Base-by-base conservation (phyloP, 2,888 invertebrate species). In the Cheiracanthium punctorium region DNA sequence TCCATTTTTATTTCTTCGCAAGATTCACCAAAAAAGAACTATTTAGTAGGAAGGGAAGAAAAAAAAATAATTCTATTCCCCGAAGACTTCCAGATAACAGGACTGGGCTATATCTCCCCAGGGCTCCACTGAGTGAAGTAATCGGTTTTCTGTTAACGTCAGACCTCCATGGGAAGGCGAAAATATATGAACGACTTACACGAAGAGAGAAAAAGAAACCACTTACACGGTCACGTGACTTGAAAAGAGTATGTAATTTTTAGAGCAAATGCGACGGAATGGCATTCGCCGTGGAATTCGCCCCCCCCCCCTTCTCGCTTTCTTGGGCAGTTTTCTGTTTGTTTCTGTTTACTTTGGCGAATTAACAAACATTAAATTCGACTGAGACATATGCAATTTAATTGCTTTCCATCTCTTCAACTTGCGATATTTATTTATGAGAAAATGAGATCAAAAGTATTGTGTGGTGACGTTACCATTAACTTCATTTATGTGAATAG, bases 191-290 rank as follows among this genome's bases (percentile, higher is more conserved):
- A 58, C 4, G 58, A n/a, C 58, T 24, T 24, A 24, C 24, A 7
- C 58, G 58, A 12, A 58, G 24, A 58, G 58, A 58, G 24, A n/a
- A n/a, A n/a, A 58, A 58, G 58, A 24, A 58, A 58, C 58, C 58
- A 58, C 58, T 58, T 58, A 58, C 58, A 58, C 24, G 58, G 58
- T 58, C 58, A 58, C 58, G 58, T 58, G 58, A 58, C 58, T 58
- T 58, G 58, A 58, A 58, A 58, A 24, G 24, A 20, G 58, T 58
- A 58, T 58, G 58, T 58, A 58, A 58, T 58, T 58, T 58, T 58
- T 58, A 58, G 58, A 2, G 24, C 12, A 24, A 58, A 24, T 24
- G 58, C 17, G 24, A 58, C 24, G 4, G 24, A 58, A 24, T 24
- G 5, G 24, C 0, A 1, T 4, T 24, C 4, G 58, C 1, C 7